phyloP scores from a whole-genome alignment of 2,113 vertebrate genomes.

The Gorilla gorilla region DNA sequence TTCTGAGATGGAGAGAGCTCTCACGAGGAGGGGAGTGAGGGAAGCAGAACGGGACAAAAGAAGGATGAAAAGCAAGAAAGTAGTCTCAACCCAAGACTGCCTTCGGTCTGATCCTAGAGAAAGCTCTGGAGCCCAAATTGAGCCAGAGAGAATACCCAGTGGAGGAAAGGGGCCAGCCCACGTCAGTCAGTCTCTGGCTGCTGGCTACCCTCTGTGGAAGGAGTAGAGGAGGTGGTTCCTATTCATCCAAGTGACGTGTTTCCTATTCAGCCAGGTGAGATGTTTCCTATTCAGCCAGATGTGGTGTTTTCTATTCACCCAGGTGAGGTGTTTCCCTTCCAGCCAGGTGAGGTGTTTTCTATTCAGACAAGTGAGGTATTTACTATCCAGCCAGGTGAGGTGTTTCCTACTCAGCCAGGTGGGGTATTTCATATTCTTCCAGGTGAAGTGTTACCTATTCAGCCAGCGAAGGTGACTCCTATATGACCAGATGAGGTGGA shows the following conservation, averaged over 20 bases:
- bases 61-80: neutral
- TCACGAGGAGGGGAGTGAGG: neutral
- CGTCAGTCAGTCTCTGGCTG: neutral
- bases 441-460: neutral
- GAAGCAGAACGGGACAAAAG: fast-evolving
- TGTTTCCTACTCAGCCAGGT: neutral
- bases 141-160: fast-evolving
- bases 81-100: neutral
- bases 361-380: fast-evolving
- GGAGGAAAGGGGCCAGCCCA: neutral
- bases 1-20: neutral
- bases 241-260: fast-evolving
- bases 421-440: neutral
- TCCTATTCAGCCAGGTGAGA: neutral
- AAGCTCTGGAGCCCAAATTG: neutral
- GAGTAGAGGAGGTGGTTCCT: neutral
- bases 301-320: neutral
- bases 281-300: neutral
- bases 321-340: neutral
- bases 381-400: fast-evolving
- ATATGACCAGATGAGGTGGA: neutral
- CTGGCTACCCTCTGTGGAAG: neutral
- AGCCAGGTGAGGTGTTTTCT: neutral
- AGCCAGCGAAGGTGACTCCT: neutral
- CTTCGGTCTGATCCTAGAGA: neutral